Evolutionary conservation across 2,888 invertebrate genomes (phyloP), one percentile per base, ranked within the genome.

Genomic region (Apamea anceps): DNA sequence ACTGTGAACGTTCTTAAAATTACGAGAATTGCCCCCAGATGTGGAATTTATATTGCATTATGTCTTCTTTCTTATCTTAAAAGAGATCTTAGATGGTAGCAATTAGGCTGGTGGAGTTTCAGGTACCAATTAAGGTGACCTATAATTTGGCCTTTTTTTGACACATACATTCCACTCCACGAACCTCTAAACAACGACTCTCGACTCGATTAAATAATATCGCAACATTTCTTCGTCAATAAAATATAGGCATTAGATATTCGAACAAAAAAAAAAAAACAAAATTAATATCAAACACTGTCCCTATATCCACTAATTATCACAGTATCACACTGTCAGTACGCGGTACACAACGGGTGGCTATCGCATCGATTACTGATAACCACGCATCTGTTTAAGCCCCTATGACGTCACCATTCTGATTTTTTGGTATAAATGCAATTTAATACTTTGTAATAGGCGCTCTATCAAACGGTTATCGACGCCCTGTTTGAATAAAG

Each of bases 301-400:
- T 81, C 88, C 88, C 85, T 85, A 86, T 80, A 81, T 85, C 72
- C 72, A 79, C 78, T 88, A 89, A 89, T 89, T 87, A 88, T 78
- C 77, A 62, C 66, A 75, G 42, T 82, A 86, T 79, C 87, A 75
- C 74, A 71, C 72, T 79, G 86, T 85, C 78, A 74, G 76, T 81
- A 66, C 84, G 79, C 66, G 54, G 45, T 72, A 80, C 88, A 67
- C 85, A 75, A 82, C 86, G 88, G 89, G 89, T 85, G 87, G 82
- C 67, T 81, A 79, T 88, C 83, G 75, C 70, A 81, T 79, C 85
- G 91, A 89, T 89, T 88, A 79, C 86, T 80, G 91, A 90, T 90
- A 90, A 87, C 75, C n/a, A 67, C 77, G 81, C 90, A 89, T 90
- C 91, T 91, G 90, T 91, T 88, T 81, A 79, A 87, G 79, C 81